Conservation (phyloP, 37 sponge, comb jelly and placozoan genomes). For the Agelas oroides region DNA sequence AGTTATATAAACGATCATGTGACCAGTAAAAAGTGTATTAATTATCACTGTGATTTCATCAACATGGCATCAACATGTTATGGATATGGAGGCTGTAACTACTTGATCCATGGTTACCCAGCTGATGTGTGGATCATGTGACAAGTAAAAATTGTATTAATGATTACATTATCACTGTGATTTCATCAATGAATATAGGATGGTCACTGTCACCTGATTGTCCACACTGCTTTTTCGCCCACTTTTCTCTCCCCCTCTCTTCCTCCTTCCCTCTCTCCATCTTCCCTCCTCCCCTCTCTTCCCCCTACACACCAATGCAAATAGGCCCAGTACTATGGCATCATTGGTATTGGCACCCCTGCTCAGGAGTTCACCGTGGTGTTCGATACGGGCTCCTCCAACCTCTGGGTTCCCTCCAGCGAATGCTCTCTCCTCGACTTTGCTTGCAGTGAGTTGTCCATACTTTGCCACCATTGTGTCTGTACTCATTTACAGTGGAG, state of each 20-base stretch:
- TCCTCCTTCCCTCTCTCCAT: background rate
- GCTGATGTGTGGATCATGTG: background rate
- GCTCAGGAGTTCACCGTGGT: constrained; percentile 88
- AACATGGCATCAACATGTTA: no score
- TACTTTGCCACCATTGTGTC: no score
- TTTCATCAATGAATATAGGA: background rate
- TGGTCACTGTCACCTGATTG: background rate
- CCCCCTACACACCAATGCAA: background rate
- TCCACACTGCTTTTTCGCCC: background rate
- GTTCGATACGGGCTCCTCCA: constrained; percentile 97
- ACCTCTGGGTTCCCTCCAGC: constrained; percentile 95
- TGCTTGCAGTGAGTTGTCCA: constrained; percentile 87
- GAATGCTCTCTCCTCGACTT: constrained; percentile 67
- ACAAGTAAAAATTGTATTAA: background rate
- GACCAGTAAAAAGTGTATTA: no score
- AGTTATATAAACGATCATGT: no score
- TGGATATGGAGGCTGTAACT: no score
- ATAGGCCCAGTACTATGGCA: constrained; percentile 95
- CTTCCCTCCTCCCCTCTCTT: background rate
- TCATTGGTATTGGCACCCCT: constrained; percentile 92
- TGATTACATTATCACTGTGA: background rate
- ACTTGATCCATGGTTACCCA: no score
- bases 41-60: no score
- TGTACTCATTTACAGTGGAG: no score
- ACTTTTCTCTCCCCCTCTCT: background rate